These are phyloP conservation scores for Phragmatobia fuliginosa DNA, from an alignment of 2,888 invertebrate genomes.

Conservation along the genomic window DNA sequence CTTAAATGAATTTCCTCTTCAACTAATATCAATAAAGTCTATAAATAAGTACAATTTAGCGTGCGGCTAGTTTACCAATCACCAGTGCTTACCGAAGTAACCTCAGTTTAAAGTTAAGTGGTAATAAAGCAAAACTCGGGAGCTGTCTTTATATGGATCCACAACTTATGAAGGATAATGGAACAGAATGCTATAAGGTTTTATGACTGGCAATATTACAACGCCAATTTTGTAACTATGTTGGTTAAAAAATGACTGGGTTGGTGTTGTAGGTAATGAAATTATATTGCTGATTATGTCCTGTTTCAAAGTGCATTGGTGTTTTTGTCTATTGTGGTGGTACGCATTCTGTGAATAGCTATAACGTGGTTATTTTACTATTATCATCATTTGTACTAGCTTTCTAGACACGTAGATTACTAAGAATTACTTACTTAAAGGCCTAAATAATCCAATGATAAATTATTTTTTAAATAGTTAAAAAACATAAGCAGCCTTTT, in stretches of 20 bases:
- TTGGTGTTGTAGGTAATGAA: constrained; percentile 44
- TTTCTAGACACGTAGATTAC: background rate
- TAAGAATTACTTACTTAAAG: background rate
- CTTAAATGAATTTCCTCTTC: constrained; percentile 19
- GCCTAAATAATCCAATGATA: no score
- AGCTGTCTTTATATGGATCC: constrained; percentile 70
- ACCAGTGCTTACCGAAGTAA: constrained; percentile 55
- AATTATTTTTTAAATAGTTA: background rate
- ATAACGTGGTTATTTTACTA: background rate
- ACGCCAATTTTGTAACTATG: constrained; percentile 71
- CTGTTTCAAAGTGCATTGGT: constrained; percentile 11
- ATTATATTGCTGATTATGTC: constrained; percentile 32
- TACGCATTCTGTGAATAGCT: background rate
- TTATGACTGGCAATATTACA: constrained; percentile 65
- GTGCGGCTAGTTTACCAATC: constrained; percentile 58
- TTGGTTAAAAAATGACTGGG: constrained; percentile 59
- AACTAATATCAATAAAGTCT: constrained; percentile 33
- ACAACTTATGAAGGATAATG: constrained; percentile 78
- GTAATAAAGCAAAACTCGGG: constrained; percentile 71
- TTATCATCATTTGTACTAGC: background rate
- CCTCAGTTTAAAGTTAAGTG: constrained; percentile 67
- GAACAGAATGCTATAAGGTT: constrained; percentile 70
- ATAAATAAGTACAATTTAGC: constrained; percentile 47
- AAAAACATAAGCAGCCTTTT: background rate
- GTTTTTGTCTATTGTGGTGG: background rate